Base-by-base conservation (phyloP, 2,797 vertebrate species). In the Sebastes ruberrimus region DNA sequence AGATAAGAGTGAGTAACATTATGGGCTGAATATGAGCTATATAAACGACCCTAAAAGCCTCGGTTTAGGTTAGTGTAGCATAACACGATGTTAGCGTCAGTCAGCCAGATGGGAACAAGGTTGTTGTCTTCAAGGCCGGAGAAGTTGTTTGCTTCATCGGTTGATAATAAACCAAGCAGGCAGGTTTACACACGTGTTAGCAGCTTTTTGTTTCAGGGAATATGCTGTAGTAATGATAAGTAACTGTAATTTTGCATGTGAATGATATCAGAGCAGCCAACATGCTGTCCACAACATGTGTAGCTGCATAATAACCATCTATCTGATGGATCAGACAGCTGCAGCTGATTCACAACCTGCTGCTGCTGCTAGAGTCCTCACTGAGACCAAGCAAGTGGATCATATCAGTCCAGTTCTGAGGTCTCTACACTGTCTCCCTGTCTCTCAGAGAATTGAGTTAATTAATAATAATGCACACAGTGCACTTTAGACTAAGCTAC, bases 1-100 rank as follows among this genome's bases (percentile, higher is more conserved):
- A 96, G 85, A 96, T 96, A 76, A 77, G 95, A 91, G 96, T 96
- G 81, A 92, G 90, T 88, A 61, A 3, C 13, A 8, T 9, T 6
- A 1, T 2, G 16, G 0, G 0, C 3, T 13, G 4, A 38, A 10
- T 33, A 1, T 4, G 7, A 28, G 2, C 1, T 0, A 18, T 65
- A 11, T 27, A 46, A 27, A 1, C 3, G 2, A 16, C 10, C 0
- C 0, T 30, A 2, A 7, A 7, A 1, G 30, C 2, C 18, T 6
- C 1, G 38, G 2, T 57, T 23, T 6, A 2, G 2, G 7, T 20
- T 23, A 28, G 7, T 5, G 0, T 32, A 59, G 62, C 10, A 9
- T 8, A 18, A n/a, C 38, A 3, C 18, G 52, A 5, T 63, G 63
- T 38, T 65, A 52, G 68, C 80, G 53, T 46, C 13, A 11, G n/a